Evolutionary conservation across 2,888 invertebrate species (phyloP).

Genomic region (Conus canariensis): DNA sequence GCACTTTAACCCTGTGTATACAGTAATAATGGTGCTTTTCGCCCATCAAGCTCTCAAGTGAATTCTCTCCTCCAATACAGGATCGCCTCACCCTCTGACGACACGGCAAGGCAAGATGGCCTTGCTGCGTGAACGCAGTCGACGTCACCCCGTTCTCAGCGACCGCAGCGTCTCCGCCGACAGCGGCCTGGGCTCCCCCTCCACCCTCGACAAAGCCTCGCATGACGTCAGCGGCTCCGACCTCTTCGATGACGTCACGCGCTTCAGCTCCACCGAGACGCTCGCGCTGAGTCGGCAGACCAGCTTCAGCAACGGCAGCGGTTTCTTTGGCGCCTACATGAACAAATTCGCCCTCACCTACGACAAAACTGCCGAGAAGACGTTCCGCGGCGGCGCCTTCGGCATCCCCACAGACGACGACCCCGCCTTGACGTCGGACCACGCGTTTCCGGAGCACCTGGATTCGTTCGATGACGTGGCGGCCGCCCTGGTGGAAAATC

Average conservation of each 20-base stretch:
- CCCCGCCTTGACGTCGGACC: not conserved
- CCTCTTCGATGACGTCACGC: constrained; percentile 13
- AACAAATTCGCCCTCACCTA: not conserved
- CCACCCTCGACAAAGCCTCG: constrained; percentile 8
- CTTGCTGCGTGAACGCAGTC: not conserved
- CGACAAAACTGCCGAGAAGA: not conserved
- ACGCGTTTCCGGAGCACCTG: constrained; percentile 34
- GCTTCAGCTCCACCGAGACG: not conserved
- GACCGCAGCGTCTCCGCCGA: constrained; percentile 30
- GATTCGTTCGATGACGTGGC: constrained; percentile 28
- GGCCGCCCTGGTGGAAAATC: not conserved
- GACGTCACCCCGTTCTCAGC: not conserved
- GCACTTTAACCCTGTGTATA: no score
- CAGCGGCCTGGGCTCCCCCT: constrained; percentile 31
- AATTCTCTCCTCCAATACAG: no score
- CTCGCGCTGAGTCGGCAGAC: not conserved
- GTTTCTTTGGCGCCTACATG: constrained; percentile 19
- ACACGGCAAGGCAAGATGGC: constrained; percentile 28
- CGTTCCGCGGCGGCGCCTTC: not conserved
- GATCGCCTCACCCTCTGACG: not conserved
- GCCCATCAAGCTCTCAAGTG: no score
- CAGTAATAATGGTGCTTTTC: no score
- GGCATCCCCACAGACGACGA: not conserved
- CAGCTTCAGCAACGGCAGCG: not conserved
- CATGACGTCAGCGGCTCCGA: constrained; percentile 18